Evolutionary conservation across 2,888 invertebrate species (phyloP), one percentile per base, ranked within the genome.

Genomic region (Peribatodes rhomboidaria): DNA sequence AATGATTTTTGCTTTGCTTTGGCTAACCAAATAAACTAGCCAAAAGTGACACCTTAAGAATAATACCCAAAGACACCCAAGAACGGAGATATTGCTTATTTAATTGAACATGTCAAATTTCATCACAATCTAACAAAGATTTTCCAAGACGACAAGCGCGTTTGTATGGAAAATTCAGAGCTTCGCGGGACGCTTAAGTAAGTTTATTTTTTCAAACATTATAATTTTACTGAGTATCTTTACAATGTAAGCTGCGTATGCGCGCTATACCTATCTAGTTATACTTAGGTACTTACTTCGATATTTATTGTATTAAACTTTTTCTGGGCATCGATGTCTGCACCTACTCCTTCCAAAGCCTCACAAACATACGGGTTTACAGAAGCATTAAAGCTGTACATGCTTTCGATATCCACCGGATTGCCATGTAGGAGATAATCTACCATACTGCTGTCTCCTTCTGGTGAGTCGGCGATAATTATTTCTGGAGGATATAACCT

Each of bases 311-410:
- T 72, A 0, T 73, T 55, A 82, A 87, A 91, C 58, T 77, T 84
- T 35, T 79, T 73, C 73, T 88, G 86, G 4, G 83, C 81, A 46
- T 90, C 82, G 10, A 92, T 86, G 46, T 90, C 86, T 9, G 85
- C 75, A 47, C 67, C 75, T 1, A 68, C 69, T 69, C 78, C 78
- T 54, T 74, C 72, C 37, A 89, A 62, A 13, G 64, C 27, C 4
- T 70, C 58, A 69, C 92, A 92, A 55, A 71, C 69, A 18, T 75
- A 78, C 0, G 79, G 73, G 54, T 71, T 69, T 1, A 61, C 47
- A 1, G 85, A 77, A 0, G 72, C 55, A 59, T 85, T 88, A 50
- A 84, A 84, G 27, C 65, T 81, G 44, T 77, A 82, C 39, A 71
- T 54, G 31, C 75, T 61, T 46, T 65, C 74, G 0, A 62, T 61